Conservation (phyloP, 2,888 invertebrate genomes). For the Vanessa cardui region DNA sequence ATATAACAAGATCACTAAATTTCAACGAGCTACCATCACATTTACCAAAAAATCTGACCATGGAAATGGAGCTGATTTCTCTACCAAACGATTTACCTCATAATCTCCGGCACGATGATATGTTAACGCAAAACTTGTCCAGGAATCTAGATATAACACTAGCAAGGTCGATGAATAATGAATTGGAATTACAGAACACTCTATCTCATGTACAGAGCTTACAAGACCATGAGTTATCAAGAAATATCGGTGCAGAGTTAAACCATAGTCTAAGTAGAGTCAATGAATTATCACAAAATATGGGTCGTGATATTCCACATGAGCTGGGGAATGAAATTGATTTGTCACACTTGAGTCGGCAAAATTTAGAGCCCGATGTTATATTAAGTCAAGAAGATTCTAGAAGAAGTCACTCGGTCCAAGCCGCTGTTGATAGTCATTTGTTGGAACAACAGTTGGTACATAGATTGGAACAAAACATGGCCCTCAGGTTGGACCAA, state of each 20-base stretch:
- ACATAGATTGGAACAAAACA: conserved; percentile 49
- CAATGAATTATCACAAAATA: conserved; percentile 37
- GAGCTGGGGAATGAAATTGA: conserved; percentile 55
- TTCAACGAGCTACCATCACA: conserved; percentile 70
- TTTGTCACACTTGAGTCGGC: conserved; percentile 49
- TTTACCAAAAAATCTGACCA: conserved; percentile 53
- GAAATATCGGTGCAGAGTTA: conserved; percentile 44
- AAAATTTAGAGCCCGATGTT: conserved; percentile 51
- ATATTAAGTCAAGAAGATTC: conserved; percentile 43
- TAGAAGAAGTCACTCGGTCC: conserved; percentile 40
- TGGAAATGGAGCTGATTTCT: conserved; percentile 61
- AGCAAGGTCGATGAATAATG: conserved; percentile 46
- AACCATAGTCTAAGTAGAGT: conserved; percentile 48
- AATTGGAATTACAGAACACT: conserved; percentile 60
- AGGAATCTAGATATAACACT: conserved; percentile 55
- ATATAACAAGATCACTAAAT: conserved; percentile 58
- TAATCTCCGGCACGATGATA: conserved; percentile 51
- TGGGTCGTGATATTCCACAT: conserved; percentile 50
- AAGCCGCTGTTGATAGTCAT: conserved; percentile 42
- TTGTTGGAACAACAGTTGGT: conserved; percentile 49
- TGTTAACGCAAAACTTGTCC: conserved; percentile 46
- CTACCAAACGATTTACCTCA: conserved; percentile 56
- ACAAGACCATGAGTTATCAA: conserved; percentile 57
- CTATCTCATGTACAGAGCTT: conserved; percentile 59
- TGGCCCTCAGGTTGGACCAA: conserved; percentile 45